Base-by-base conservation (phyloP, 1,140 invertebrate species). In the Aphelinus certus region DNA sequence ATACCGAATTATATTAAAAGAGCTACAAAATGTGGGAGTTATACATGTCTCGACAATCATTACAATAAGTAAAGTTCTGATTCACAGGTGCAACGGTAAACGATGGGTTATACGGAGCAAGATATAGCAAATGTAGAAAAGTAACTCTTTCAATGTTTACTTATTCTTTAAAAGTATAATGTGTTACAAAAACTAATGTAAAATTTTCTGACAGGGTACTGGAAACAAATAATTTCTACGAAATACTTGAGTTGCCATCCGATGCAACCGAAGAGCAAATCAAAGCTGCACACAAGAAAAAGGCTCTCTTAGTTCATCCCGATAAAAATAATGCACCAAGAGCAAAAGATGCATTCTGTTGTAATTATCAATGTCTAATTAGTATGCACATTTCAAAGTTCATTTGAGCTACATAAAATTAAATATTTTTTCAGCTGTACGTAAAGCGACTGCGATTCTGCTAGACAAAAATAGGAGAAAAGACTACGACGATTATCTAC, bases 271-370 rank as follows among this genome's bases (percentile, higher is more conserved):
- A 42, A 0, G 10, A 71, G 9, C n/a, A 76, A 49, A 76, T 76
- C 55, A 66, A 71, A 71, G 43, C 55, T 5, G 45, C 74, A 9
- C 58, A 71, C 3, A 71, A 55, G 60, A 71, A 61, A 42, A 2
- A 70, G 48, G 60, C 73, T 9, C 51, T 75, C 2, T 47, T 55
- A 65, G 67, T 75, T 43, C 73, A 75, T 63, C 73, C 73, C 7
- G 73, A 75, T 60, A 75, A 75, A 65, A 75, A 75, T 42, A 71
- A 75, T 56, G 10, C 49, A 49, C 67, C 73, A 57, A 53, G 7
- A 65, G 60, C 73, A 57, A 62, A 70, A 64, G 67, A 75, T 43
- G 71, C 71, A 26, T 73, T 73, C 49, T 4, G 49, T 62, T 51
- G 71, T 73, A 67, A 61, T 26, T 26, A 26, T 26, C 26, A 26